phyloP scores from a whole-genome alignment of 2,797 vertebrate genomes.

The Pseudochaenichthys georgianus region DNA sequence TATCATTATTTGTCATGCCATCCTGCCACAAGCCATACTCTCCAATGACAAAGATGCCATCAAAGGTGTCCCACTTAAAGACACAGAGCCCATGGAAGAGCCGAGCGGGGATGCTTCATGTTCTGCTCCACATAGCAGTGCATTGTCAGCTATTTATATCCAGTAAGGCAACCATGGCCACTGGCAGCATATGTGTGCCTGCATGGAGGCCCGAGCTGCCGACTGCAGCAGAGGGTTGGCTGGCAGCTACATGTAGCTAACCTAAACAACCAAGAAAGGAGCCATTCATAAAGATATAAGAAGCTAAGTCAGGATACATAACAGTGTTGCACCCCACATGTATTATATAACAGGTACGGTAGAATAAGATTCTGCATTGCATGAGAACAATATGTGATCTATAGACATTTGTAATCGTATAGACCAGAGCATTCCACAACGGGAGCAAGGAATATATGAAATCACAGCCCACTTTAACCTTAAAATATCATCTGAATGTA shows the following conservation, averaged over 20 bases:
- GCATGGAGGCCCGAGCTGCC: constrained; percentile 61
- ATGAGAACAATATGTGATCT: neutral
- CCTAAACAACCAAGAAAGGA: constrained; percentile 21
- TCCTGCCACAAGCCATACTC: constrained; percentile 54
- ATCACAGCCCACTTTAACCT: constrained; percentile 13
- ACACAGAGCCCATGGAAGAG: constrained; percentile 59
- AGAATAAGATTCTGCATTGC: neutral
- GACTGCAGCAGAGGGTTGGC: constrained; percentile 54
- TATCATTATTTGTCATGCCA: constrained; percentile 12
- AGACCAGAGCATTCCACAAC: neutral
- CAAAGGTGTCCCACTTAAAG: constrained; percentile 63
- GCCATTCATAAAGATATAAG: neutral
- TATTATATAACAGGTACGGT: neutral
- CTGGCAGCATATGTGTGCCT: constrained; percentile 79
- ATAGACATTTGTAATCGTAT: neutral
- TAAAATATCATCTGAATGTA: constrained; percentile 11
- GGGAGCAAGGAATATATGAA: neutral
- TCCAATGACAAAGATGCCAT: constrained; percentile 54
- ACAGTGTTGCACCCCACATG: neutral
- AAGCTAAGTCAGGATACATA: constrained; percentile 7
- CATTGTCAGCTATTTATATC: constrained; percentile 85
- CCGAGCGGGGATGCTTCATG: constrained; percentile 61
- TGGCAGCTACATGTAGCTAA: constrained; percentile 40
- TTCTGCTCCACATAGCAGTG: constrained; percentile 83
- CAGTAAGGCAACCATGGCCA: constrained; percentile 73